Percentiles rank a stretch among this genome's conserved stretches.
phyloP scores from a whole-genome alignment of 2,888 invertebrate species.

The Criorhina ranunculi region DNA sequence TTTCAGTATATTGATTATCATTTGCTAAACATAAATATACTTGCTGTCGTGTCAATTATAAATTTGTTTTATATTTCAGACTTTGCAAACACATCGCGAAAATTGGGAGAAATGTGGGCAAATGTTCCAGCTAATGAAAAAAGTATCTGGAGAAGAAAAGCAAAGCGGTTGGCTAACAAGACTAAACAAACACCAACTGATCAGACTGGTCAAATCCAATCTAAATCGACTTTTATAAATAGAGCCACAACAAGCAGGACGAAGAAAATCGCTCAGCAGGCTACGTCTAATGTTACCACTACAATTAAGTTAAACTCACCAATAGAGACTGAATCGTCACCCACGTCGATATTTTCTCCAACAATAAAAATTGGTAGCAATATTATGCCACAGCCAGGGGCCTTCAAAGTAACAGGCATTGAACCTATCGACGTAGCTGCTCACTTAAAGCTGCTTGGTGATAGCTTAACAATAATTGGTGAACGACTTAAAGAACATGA shows the following conservation, averaged over 20 bases:
- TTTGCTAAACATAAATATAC: neutral
- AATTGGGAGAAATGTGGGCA: slow-evolving; percentile 95
- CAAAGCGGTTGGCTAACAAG: slow-evolving; percentile 87
- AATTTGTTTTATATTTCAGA: slow-evolving; percentile 84
- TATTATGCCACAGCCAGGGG: slow-evolving; percentile 68
- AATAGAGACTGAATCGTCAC: slow-evolving; percentile 24
- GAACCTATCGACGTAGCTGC: slow-evolving; percentile 96
- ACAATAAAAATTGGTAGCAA: slow-evolving; percentile 69
- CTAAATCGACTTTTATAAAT: slow-evolving; percentile 79
- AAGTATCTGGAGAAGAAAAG: slow-evolving; percentile 92
- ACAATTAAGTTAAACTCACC: slow-evolving; percentile 13
- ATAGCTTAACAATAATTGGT: slow-evolving; percentile 96
- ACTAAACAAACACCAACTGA: slow-evolving; percentile 67
- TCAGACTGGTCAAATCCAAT: neutral
- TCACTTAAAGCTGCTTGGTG: slow-evolving; percentile 95
- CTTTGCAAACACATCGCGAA: slow-evolving; percentile 92
- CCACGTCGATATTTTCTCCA: slow-evolving; percentile 62
- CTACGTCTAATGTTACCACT: slow-evolving; percentile 77
- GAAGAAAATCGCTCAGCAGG: slow-evolving; percentile 80
- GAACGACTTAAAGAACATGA: slow-evolving; percentile 96
- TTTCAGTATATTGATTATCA: too few species aligned
- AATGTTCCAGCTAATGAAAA: slow-evolving; percentile 89
- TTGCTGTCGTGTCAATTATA: neutral
- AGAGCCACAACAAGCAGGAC: slow-evolving; percentile 82
- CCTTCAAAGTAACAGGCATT: slow-evolving; percentile 89